Percentiles rank a stretch among this genome's conserved stretches.
Conservation (phyloP, 2,888 invertebrate species). For the Cheilosia vernalis region DNA sequence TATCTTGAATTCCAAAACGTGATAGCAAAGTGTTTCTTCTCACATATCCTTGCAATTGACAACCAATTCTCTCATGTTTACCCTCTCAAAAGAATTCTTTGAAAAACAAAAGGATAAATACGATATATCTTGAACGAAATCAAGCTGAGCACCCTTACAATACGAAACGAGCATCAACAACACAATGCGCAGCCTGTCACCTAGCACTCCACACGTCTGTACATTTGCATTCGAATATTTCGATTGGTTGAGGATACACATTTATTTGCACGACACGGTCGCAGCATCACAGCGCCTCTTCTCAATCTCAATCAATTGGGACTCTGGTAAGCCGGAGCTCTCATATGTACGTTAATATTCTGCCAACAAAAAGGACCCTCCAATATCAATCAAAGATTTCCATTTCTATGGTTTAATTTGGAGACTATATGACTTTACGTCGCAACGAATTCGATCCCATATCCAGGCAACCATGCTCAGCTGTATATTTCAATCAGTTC, state of each 20-base stretch:
- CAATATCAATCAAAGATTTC: slow-evolving; percentile 50
- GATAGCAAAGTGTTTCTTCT: too few species aligned
- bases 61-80: too few species aligned
- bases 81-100: too few species aligned
- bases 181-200: slow-evolving; percentile 15
- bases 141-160: slow-evolving; percentile 28
- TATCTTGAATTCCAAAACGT: too few species aligned
- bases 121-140: slow-evolving; percentile 30
- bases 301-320: slow-evolving; percentile 12
- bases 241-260: not conserved
- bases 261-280: not conserved
- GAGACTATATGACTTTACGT: not conserved
- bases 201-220: not conserved
- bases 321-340: not conserved
- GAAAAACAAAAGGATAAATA: not conserved
- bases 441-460: not conserved
- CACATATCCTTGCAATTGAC: too few species aligned
- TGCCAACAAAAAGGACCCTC: slow-evolving; percentile 19
- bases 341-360: slow-evolving; percentile 20
- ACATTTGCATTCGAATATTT: slow-evolving; percentile 31
- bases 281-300: not conserved
- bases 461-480: not conserved
- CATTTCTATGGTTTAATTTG: slow-evolving; percentile 23
- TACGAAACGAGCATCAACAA: slow-evolving; percentile 23
- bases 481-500: slow-evolving; percentile 7